A percentile compares a stretch with the other conserved stretches of the same genome.
Evolutionary conservation across 1,140 invertebrate species (phyloP).

Genomic region (Tetranychus cinnabarinus): DNA sequence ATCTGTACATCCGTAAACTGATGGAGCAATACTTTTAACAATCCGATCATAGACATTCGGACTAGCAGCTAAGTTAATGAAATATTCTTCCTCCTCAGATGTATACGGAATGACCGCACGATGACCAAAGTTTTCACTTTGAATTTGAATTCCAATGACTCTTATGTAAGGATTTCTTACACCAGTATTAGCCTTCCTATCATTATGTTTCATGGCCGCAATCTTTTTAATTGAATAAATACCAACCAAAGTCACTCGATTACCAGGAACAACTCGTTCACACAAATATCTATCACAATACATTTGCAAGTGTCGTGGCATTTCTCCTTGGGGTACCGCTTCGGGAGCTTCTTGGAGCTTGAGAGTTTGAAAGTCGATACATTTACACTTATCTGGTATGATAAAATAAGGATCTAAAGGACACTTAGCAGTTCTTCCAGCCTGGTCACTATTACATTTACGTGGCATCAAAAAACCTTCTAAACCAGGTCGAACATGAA

Average conservation of each 20-base stretch:
- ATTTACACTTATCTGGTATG: constrained; percentile 83
- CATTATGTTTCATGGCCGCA: constrained; percentile 34
- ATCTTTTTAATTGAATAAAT: constrained; percentile 93
- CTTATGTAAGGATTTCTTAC: constrained; percentile 80
- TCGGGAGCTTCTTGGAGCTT: constrained; percentile 93
- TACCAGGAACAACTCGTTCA: constrained; percentile 86
- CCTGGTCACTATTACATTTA: constrained; percentile 71
- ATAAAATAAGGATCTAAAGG: constrained; percentile 96
- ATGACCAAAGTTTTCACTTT: constrained; percentile 50
- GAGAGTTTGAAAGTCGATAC: constrained; percentile 65
- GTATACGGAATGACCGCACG: constrained; percentile 31
- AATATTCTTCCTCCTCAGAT: constrained; percentile 72
- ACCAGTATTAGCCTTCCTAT: constrained; percentile 64
- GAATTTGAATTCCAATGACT: constrained; percentile 70
- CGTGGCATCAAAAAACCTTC: constrained; percentile 91
- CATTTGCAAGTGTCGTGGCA: constrained; percentile 82
- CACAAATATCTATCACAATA: constrained; percentile 87
- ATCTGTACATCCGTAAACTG: constrained; percentile 79
- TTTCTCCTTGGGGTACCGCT: constrained; percentile 89
- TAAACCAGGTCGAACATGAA: constrained; percentile 73
- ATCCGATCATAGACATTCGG: constrained; percentile 74
- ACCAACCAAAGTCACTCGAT: constrained; percentile 73
- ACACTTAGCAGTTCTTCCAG: constrained; percentile 55
- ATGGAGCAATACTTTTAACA: constrained; percentile 76
- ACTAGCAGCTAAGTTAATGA: constrained; percentile 54